Conservation (phyloP, 92 coral and sea anemone species). For the Phenganax subtilis region DNA sequence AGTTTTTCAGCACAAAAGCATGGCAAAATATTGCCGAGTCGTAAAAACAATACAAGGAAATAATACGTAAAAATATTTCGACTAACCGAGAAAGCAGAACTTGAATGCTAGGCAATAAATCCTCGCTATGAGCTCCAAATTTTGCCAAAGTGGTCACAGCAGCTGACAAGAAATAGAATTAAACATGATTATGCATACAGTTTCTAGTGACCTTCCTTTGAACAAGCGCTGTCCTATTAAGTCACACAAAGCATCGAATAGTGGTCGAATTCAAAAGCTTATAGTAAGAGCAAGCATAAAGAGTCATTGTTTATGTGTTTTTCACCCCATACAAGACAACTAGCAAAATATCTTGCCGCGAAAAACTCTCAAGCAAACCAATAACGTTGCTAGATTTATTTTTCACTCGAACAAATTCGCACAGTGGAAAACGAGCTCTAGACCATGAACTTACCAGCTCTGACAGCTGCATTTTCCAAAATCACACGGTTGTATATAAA, state of each 20-base stretch:
- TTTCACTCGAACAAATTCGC: too few species aligned
- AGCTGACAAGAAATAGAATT: conserved; percentile 47
- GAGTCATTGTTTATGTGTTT: too few species aligned
- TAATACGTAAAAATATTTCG: neutral
- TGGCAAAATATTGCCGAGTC: too few species aligned
- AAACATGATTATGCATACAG: neutral
- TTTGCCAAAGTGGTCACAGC: conserved; percentile 97
- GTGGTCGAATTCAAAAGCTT: too few species aligned
- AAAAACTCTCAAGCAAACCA: too few species aligned
- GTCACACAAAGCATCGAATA: too few species aligned
- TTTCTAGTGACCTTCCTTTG: neutral
- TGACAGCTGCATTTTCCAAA: conserved; percentile 95
- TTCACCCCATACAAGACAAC: too few species aligned
- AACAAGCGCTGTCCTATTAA: neutral
- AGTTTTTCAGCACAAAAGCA: too few species aligned
- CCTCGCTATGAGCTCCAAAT: conserved; percentile 97
- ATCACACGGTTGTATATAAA: conserved; percentile 95
- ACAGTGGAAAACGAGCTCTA: too few species aligned
- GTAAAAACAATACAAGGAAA: neutral
- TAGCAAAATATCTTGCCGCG: too few species aligned
- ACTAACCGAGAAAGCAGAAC: conserved; percentile 74
- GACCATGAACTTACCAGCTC: conserved; percentile 66
- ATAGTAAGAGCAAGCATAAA: too few species aligned
- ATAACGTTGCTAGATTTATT: too few species aligned
- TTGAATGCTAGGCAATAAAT: conserved; percentile 78